phyloP scores from a whole-genome alignment of 2,888 invertebrate species.

The Drepana falcataria region DNA sequence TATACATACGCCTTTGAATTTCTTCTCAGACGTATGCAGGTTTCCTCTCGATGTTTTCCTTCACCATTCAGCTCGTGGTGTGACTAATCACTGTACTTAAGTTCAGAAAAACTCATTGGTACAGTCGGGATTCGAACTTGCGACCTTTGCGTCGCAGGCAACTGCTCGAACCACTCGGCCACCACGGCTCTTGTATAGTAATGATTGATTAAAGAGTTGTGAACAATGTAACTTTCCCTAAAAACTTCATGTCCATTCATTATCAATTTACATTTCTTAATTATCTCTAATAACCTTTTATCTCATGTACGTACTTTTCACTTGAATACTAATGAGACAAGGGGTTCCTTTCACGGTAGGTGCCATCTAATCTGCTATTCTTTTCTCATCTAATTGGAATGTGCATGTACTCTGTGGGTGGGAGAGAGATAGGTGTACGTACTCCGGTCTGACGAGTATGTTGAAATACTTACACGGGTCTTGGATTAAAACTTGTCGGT shows the following conservation, averaged over 20 bases:
- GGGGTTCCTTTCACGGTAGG: background rate
- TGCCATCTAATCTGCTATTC: slow-evolving; percentile 1
- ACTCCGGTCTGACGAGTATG: slow-evolving; percentile 48
- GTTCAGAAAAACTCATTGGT: too few relatives aligned
- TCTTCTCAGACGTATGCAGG: too few relatives aligned
- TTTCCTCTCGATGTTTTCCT: too few relatives aligned
- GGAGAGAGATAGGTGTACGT: slow-evolving; percentile 25
- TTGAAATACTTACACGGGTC: slow-evolving; percentile 71
- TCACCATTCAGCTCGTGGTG: too few relatives aligned
- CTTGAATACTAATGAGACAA: background rate
- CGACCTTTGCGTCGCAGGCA: too few relatives aligned
- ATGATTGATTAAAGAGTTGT: background rate
- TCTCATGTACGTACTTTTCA: background rate
- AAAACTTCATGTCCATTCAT: background rate
- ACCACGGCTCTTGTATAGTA: too few relatives aligned
- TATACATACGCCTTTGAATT: too few relatives aligned
- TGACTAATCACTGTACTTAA: too few relatives aligned
- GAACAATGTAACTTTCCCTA: background rate
- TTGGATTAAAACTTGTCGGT: slow-evolving; percentile 62
- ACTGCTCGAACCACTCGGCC: too few relatives aligned
- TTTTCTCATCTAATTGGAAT: slow-evolving; percentile 11
- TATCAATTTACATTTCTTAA: background rate
- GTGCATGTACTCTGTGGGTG: slow-evolving; percentile 9
- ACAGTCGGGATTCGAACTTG: too few relatives aligned
- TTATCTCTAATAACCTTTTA: background rate